Base-by-base conservation (phyloP, 2,888 invertebrate species). In the Caenorhabditis japonica region DNA sequence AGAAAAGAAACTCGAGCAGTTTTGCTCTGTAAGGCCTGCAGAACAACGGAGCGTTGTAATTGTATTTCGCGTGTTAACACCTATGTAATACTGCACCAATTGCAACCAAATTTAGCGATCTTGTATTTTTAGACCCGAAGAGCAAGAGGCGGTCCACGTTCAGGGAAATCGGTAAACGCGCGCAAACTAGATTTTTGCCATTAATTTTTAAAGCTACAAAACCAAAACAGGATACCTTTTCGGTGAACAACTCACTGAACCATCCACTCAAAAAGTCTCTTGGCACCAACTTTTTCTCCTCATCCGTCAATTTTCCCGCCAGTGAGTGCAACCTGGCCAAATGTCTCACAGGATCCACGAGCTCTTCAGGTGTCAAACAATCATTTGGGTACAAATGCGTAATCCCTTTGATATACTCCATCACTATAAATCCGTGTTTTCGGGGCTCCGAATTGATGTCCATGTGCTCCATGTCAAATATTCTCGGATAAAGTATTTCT, bases 261-360 rank as follows among this genome's bases (percentile, higher is more conserved):
- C 73, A 73, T 4, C 21, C 27, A 4, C 30, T 47, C 8, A 73
- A 4, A 39, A 73, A 52, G 52, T 60, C 46, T 13, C 34, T 51
- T 4, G 61, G 41, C 10, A 73, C 44, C 23, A n/a, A 17, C 7
- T 13, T 19, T 8, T 17, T 39, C n/a, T 73, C 73, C 17, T 61
- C 51, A 15, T 51, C 27, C 4, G 39, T 52, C 30, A 73, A 10
- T 7, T 56, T 41, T 0, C 13, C 38, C 7, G 33, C 39, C 12
- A 73, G 30, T 3, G 73, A 36, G 21, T 73, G 73, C 17, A 73
- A 41, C n/a, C 68, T 43, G 2, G 73, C 73, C 2, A 73, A 3
- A 19, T 73, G 41, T 49, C 36, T 60, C 15, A 73, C 30, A 2
- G 68, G 55, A 1, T 66, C 66, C 12, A 52, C 61, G 17, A 68